Base-by-base conservation (phyloP, 2,113 vertebrate genomes). In the Dinomys branickii region DNA sequence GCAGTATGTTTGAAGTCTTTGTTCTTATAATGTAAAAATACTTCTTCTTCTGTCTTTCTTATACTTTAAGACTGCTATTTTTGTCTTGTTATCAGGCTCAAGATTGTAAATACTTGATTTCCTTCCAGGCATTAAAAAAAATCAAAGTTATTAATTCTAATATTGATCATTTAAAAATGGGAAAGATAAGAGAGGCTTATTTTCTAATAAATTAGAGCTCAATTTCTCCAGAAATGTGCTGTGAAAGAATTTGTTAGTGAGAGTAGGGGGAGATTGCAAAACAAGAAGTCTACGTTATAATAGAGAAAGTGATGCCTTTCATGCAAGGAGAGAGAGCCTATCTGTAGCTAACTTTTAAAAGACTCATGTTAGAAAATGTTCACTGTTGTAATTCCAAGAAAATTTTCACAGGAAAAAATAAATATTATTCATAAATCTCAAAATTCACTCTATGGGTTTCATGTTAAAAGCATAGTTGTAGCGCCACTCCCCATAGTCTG, bases 1-100 rank as follows among this genome's bases (percentile, higher is more conserved):
- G 54, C 44, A 83, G 11, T 58, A 69, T 81, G 88, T 95, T 19
- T 78, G 67, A 84, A 61, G 17, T 85, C 38, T 94, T 96, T 91
- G 77, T 93, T 97, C 59, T 83, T 30, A 24, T 12, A 67, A 56
- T 19, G 24, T 80, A 63, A 87, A 58, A 89, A 73, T 58, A 82
- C 1, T 75, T 87, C 41, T 65, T 12, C 14, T 24, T 81, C 81
- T 65, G 5, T 61, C 30, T 95, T 90, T 78, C 20, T 94, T 85
- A 38, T 24, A 91, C 44, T 58, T 93, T 28, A 69, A 78, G 5
- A 17, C 7, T 61, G 71, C 41, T 92, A 92, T 24, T 80, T 96
- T 94, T 77, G 19, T 89, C 41, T 33, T 83, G 1, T 52, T 91
- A 73, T 80, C 20, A 90, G 52, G 90, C 5, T 75, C 7, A 41